A percentile compares a stretch with the other conserved stretches of the same genome.
Conservation (phyloP, 2,113 vertebrate species). For the Synodontis membranacea region DNA sequence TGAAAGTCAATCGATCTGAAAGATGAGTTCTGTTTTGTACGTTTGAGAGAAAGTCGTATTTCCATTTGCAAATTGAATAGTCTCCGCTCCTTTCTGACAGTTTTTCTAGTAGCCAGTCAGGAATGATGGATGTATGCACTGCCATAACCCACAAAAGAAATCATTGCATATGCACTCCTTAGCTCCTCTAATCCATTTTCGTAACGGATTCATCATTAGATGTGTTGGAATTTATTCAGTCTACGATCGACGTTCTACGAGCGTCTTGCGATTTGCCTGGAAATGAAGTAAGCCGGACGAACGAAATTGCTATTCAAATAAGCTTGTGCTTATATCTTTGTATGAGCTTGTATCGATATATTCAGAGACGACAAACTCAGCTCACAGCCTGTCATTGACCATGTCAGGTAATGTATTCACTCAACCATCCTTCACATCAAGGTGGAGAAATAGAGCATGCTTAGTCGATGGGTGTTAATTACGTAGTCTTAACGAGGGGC, state of each 20-base stretch:
- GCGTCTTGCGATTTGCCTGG: conserved; percentile 46
- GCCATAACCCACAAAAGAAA: conserved; percentile 7
- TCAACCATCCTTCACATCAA: conserved; percentile 60
- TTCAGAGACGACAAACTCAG: neutral
- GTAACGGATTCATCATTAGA: neutral
- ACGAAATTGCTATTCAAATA: conserved; percentile 61
- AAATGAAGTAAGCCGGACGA: conserved; percentile 52
- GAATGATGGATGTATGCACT: neutral
- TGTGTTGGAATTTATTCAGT: neutral
- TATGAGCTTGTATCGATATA: conserved; percentile 53
- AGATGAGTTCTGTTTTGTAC: neutral
- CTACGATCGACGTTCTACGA: conserved; percentile 12
- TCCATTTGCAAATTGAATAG: neutral
- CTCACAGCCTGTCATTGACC: conserved; percentile 50
- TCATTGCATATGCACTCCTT: neutral
- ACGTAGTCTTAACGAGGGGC: conserved; percentile 70
- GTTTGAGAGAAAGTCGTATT: neutral
- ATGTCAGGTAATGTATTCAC: conserved; percentile 61
- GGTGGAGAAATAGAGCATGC: conserved; percentile 63
- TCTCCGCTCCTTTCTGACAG: neutral
- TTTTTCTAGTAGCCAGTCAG: conserved; percentile 2
- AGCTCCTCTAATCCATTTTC: conserved; percentile 8
- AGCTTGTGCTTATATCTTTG: conserved; percentile 51
- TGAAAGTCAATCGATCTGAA: neutral
- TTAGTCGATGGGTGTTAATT: conserved; percentile 73